Evolutionary conservation across 2,113 vertebrate species (phyloP), one percentile per base, ranked within the genome.

Genomic region (Beaufortia kweichowensis): DNA sequence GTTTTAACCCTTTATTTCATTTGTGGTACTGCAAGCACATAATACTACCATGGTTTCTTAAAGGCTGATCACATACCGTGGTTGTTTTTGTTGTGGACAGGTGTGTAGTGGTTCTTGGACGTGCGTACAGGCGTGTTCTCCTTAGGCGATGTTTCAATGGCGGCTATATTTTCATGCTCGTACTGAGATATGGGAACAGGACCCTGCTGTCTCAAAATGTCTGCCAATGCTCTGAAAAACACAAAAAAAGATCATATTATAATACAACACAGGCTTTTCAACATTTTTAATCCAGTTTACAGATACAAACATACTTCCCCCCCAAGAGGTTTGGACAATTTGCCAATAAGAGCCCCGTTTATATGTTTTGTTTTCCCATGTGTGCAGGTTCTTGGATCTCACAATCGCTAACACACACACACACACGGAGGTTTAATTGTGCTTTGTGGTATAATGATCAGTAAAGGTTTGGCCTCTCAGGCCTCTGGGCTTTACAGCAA

Each of bases 161-260:
- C 93, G 2, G 92, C 93, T 48, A 96, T 94, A 85, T 95, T 93
- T 86, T 99, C 96, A 84, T 96, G 93, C 83, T 99, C 96, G 78
- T 95, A 98, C 91, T 98, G 96, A 79, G 95, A 94, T 74, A 94
- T 91, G 15, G 96, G 92, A 83, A 95, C 92, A 1, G 96, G 92
- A 84, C 96, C 96, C 90, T 99, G 97, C 88, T 98, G 96, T 88
- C 94, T 93, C 89, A 99, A 86, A 88, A 99, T 99, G 87, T 99
- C 97, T 2, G 96, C 95, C 89, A 99, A 92, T 77, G 97, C 97
- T 94, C 97, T 99, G 89, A 1, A 86, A 24, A 78, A 56, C 17
- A 43, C 14, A 41, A 39, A 64, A 31, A 1, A 39, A 63, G 41
- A 23, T 10, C 12, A 14, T 29, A 35, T 31, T 23, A 6, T 33